Evolutionary conservation across 2,113 vertebrate genomes (phyloP).

Genomic region (Micronycteris hirsuta): DNA sequence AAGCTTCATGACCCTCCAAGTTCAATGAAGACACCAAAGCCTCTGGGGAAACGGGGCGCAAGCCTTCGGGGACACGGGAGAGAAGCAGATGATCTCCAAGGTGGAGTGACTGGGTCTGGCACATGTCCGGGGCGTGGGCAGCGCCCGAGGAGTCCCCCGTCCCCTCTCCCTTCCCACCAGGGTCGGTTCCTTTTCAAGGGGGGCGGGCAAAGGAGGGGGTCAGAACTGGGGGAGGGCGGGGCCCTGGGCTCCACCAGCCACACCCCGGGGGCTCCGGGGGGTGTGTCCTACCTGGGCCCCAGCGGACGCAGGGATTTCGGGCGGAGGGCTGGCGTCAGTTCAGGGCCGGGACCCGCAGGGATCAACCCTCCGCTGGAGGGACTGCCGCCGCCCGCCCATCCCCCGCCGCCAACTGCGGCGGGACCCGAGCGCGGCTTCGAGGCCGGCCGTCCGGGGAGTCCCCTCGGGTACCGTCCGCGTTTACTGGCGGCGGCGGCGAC

Average conservation of each 20-base stretch:
- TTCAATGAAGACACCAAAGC: constrained; percentile 34
- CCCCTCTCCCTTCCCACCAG: neutral
- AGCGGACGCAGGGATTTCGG: constrained; percentile 32
- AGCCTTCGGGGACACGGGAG: neutral
- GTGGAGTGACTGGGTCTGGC: neutral
- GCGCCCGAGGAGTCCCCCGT: neutral
- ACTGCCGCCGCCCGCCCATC: constrained; percentile 67
- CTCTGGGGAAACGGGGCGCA: neutral
- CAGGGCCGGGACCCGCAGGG: neutral
- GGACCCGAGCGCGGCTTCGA: constrained; percentile 55
- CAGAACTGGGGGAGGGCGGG: neutral
- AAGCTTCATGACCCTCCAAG: constrained; percentile 42
- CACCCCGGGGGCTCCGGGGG: neutral
- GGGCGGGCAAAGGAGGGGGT: neutral
- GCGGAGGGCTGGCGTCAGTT: constrained; percentile 1
- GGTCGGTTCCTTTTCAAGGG: neutral
- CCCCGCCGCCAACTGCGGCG: constrained; percentile 69
- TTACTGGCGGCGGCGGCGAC: constrained; percentile 61
- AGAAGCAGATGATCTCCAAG: neutral
- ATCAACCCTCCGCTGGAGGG: constrained; percentile 49
- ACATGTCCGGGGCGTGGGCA: neutral
- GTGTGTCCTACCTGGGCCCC: constrained; percentile 74
- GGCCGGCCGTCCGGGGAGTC: neutral
- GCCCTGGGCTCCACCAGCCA: neutral
- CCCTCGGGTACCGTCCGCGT: constrained; percentile 33